Evolutionary conservation across 64 coral and sea anemone genomes (phyloP).

Genomic region (Pocillopora damicornis): DNA sequence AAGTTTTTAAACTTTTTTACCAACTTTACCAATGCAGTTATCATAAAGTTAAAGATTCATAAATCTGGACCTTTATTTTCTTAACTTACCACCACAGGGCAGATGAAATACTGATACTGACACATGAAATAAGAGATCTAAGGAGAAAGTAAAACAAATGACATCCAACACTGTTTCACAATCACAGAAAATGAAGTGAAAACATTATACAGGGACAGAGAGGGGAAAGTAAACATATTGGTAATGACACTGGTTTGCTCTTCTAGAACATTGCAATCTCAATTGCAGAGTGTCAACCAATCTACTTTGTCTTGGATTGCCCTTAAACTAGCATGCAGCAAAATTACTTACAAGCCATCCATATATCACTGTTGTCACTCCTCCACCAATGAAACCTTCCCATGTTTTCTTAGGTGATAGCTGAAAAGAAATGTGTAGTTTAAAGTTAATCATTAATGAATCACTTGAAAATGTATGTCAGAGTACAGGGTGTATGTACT

Average conservation of each 20-base stretch:
- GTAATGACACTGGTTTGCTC: no score
- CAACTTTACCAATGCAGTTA: no score
- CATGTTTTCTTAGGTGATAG: slow-evolving; percentile 98
- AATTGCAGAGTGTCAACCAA: no score
- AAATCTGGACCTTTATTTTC: not conserved
- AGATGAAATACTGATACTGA: slow-evolving; percentile 92
- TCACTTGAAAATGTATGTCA: no score
- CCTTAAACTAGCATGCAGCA: no score
- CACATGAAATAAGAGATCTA: slow-evolving; percentile 90
- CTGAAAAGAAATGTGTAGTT: slow-evolving; percentile 14
- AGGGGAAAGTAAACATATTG: no score
- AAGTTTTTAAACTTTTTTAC: no score
- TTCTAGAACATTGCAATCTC: no score
- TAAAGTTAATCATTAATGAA: not conserved
- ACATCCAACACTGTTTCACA: not conserved
- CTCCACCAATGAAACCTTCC: slow-evolving; percentile 98
- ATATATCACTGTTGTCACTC: slow-evolving; percentile 80
- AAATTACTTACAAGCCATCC: slow-evolving; percentile 78
- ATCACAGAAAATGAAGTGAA: not conserved
- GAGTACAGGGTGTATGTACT: no score
- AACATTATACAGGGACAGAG: no score
- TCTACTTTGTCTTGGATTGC: not conserved
- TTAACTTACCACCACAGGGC: slow-evolving; percentile 87
- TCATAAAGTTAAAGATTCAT: no score
- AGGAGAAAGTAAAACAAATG: not conserved